Evolutionary conservation across 2,888 invertebrate species (phyloP).

Genomic region (Priocnemis perturbator): DNA sequence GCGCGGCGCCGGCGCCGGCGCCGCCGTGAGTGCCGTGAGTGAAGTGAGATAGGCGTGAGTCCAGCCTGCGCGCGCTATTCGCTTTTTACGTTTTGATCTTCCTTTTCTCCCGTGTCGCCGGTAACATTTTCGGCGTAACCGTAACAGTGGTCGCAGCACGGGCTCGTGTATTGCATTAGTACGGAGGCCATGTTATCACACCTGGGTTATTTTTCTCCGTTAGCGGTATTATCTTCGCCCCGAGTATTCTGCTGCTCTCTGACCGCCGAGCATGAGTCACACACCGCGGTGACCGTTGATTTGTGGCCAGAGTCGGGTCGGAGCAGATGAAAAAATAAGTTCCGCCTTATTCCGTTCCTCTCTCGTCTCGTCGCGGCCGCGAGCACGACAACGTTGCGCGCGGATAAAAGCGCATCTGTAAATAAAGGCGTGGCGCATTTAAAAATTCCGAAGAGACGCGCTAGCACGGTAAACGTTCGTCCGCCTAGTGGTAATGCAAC

Average conservation of each 20-base stretch:
- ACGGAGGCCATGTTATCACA: constrained; percentile 57
- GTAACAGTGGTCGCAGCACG: constrained; percentile 43
- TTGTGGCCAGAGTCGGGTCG: constrained; percentile 42
- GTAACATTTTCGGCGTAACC: constrained; percentile 33
- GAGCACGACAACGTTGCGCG: neutral
- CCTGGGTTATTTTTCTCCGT: constrained; percentile 59
- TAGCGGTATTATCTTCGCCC: constrained; percentile 50
- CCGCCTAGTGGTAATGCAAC: too few species aligned
- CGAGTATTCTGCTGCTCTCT: constrained; percentile 40
- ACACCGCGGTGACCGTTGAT: constrained; percentile 37
- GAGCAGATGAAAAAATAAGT: constrained; percentile 31
- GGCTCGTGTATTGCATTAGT: constrained; percentile 54
- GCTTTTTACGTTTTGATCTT: neutral
- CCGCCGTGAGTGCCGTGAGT: too few species aligned
- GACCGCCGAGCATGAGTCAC: constrained; percentile 38
- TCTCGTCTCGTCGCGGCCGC: constrained; percentile 10
- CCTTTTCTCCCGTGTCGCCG: constrained; percentile 7
- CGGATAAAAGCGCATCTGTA: constrained; percentile 2
- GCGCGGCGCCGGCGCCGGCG: too few species aligned
- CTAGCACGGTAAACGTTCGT: too few species aligned
- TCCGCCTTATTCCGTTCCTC: constrained; percentile 34
- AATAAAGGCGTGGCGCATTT: neutral
- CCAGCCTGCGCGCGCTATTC: too few species aligned
- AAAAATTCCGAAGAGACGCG: neutral
- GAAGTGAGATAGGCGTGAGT: constrained; percentile 26